Base-by-base conservation (phyloP, 30 jellyfish, hydroid and myxozoan species). In the Hydra vulgaris region DNA sequence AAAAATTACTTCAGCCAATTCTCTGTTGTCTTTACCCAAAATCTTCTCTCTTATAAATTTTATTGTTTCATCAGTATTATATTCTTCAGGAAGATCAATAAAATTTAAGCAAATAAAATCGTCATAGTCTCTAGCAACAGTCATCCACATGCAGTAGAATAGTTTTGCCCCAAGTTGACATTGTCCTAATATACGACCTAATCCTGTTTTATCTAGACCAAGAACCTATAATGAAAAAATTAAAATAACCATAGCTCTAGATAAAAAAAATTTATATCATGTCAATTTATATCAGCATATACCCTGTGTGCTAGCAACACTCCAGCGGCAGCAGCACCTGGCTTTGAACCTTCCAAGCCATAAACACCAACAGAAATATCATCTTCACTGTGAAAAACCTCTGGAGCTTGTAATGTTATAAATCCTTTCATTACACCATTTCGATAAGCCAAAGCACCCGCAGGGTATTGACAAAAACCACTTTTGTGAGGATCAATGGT, bases 301-400 rank as follows among this genome's bases (percentile, higher is more conserved):
- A 80, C 95, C 1, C 87, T 74, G 54, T 86, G 95, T 15, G 95
- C 81, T 15, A 86, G 79, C 16, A 86, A 53, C 17, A 86, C 95
- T 27, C 95, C 87, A 7, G 83, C n/a, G 12, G 95, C 95, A 27
- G 95, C 89, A 21, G 95, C 95, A 26, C 95, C 95, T 1, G 95
- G 95, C 73, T 80, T 86, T 20, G 95, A 86, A 0, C 95, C 89
- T 27, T 86, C 95, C 53, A 86, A 53, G 0, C 95, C 95, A 52
- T 86, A 86, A 23, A 79, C 83, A 18, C 95, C 89, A 25, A 86
- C 83, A 23, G 89, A 72, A 23, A 73, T 76, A 24, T 79, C 89
- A 68, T 27, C 85, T 21, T 74, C 87, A 7, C 86, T 84, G 52
- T 86, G 95, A 70, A 18, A 86, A 76, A 86, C 89, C 27, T 79